Evolutionary conservation across 2,113 vertebrate species (phyloP).

Genomic region (Thunnus thynnus): DNA sequence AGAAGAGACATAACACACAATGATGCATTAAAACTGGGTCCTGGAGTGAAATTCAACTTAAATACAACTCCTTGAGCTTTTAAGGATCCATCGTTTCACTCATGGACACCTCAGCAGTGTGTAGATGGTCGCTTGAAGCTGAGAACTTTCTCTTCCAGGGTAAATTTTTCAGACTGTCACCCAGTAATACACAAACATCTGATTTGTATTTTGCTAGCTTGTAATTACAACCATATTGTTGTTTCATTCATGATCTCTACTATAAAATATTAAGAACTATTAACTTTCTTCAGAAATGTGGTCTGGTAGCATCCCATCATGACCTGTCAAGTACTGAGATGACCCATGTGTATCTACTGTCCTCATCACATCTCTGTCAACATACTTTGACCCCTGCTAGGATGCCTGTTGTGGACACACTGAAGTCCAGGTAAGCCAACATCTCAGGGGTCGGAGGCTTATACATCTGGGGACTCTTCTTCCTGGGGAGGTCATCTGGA

Average conservation of each 20-base stretch:
- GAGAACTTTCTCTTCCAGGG: no score
- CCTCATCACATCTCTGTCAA: background rate
- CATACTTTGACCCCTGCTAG: conserved; percentile 96
- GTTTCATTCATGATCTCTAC: background rate
- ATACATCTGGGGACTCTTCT: conserved; percentile 90
- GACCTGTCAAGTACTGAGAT: background rate
- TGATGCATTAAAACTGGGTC: background rate
- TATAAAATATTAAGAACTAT: background rate
- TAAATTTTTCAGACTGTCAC: background rate
- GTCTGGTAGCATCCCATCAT: background rate
- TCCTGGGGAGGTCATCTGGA: conserved; percentile 95
- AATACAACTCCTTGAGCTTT: background rate
- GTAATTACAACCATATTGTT: background rate
- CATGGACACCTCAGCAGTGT: background rate
- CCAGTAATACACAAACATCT: background rate
- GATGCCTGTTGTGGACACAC: conserved; percentile 97
- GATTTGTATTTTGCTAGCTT: background rate
- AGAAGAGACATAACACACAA: conserved; percentile 14
- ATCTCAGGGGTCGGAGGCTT: conserved; percentile 92
- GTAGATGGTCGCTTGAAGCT: no score
- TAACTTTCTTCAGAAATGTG: background rate
- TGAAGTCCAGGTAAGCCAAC: conserved; percentile 97
- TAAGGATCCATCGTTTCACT: background rate
- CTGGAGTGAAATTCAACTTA: background rate
- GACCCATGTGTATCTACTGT: background rate